These are phyloP conservation scores for Lasioglossum villosulum DNA, from an alignment of 2,888 invertebrate species.

Conservation along the genomic window DNA sequence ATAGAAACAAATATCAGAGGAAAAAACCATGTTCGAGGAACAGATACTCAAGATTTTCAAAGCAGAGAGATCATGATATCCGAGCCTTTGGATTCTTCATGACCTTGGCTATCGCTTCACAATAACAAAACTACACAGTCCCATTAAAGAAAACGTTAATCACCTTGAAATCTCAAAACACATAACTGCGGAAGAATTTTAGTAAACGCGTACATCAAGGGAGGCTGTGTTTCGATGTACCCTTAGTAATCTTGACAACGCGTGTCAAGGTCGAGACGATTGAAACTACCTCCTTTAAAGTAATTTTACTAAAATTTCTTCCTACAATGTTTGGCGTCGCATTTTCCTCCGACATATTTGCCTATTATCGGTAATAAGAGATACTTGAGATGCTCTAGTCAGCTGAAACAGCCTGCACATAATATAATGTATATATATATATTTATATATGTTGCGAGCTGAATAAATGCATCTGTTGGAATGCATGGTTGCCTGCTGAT, in stretches of 20 bases:
- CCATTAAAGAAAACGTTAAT: not conserved
- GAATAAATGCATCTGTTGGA: slow-evolving; percentile 41
- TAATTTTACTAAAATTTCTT: not conserved
- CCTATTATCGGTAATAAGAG: not conserved
- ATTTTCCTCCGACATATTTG: not conserved
- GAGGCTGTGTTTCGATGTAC: not conserved
- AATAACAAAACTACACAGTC: not conserved
- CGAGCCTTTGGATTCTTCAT: not conserved
- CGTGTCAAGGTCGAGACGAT: not conserved
- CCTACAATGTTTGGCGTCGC: not conserved
- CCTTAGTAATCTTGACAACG: not conserved
- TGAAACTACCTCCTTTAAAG: not conserved
- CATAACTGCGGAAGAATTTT: not conserved
- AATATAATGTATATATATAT: not conserved
- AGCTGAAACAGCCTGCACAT: not conserved
- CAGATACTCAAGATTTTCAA: not conserved
- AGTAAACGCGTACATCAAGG: not conserved
- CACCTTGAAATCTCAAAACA: not conserved
- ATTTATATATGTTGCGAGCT: slow-evolving; percentile 13
- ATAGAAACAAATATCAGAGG: not conserved
- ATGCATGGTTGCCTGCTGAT: slow-evolving; percentile 67
- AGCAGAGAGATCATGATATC: not conserved
- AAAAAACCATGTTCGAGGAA: not conserved
- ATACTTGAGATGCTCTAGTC: not conserved
- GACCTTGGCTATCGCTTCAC: not conserved